Evolutionary conservation across 2,113 vertebrate species (phyloP).

Genomic region (Vicugna pacos): DNA sequence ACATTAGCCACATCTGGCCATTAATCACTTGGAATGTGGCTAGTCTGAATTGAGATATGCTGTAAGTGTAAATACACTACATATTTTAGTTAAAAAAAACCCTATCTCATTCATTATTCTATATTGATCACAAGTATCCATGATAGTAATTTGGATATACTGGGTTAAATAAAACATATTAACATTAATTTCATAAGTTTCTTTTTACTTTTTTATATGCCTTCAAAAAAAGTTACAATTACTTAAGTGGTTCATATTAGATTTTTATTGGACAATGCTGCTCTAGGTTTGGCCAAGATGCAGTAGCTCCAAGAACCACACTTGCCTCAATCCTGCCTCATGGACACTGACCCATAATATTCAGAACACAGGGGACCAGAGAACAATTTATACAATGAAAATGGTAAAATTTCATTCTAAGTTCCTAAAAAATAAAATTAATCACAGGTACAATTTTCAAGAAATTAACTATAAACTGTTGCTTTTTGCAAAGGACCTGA

Average conservation of each 20-base stretch:
- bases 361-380: background rate
- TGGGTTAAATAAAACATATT: background rate
- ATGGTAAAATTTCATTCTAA: background rate
- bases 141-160: background rate
- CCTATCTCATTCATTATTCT: background rate
- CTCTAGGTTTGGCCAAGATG: background rate
- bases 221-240: background rate
- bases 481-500: background rate
- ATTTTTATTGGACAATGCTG: background rate
- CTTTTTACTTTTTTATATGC: background rate
- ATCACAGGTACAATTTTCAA: background rate
- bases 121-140: background rate
- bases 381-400: background rate
- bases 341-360: background rate
- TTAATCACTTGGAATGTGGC: background rate
- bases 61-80: background rate
- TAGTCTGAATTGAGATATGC: background rate
- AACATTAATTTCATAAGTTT: background rate
- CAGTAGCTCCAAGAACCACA: background rate
- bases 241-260: too few species aligned
- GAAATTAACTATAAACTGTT: background rate
- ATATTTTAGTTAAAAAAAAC: background rate
- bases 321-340: fast-evolving
- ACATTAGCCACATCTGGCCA: background rate
- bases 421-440: background rate